Base-by-base conservation (phyloP, 2,888 invertebrate species). In the Gortyna flavago region DNA sequence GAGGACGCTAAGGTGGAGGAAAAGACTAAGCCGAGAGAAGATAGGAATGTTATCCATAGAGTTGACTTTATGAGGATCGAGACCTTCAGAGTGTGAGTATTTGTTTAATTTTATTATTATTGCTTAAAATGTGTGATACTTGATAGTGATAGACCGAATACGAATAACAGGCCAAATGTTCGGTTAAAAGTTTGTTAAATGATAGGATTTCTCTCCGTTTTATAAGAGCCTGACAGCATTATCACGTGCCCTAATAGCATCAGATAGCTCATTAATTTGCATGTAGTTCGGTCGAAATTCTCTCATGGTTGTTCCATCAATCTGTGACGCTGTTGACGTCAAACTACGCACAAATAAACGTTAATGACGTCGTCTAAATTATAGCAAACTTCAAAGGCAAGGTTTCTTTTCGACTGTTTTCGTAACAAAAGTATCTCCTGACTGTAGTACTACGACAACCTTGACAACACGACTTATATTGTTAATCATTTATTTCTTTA, bases 1-100 rank as follows among this genome's bases (percentile, higher is more conserved):
- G 83, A 88, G 2, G 92, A 93, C 13, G 83, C 88, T 3, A 89
- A 89, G 35, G 76, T 44, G 44, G 79, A 79, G 35, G 79, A 82
- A 1, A 79, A 79, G 54, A 32, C 4, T 13, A 79, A 79, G 66
- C 82, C 89, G 0, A 93, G 86, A 57, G 95, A 96, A 64, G 94
- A 96, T 68, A 94, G 86, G 85, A 95, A 83, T 90, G 87, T 95
- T 67, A 96, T 98, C 38, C 97, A 97, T 85, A 97, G 96, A 44
- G 97, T 98, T 2, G 97, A 97, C 83, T 97, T 98, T 74, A 93
- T 97, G 68, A 97, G 97, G 87, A 97, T 98, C 0, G 98, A 98
- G 90, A 97, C 98, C 0, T 96, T 99, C 75, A 98, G 98, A 97
- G 96, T 97, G 97, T 98, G 94, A 97, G 97, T 97, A 62, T 62